Percentiles rank a stretch among this genome's conserved stretches.
These are phyloP conservation scores for Apamea anceps DNA, from an alignment of 2,888 invertebrate species.

Conservation along the genomic window DNA sequence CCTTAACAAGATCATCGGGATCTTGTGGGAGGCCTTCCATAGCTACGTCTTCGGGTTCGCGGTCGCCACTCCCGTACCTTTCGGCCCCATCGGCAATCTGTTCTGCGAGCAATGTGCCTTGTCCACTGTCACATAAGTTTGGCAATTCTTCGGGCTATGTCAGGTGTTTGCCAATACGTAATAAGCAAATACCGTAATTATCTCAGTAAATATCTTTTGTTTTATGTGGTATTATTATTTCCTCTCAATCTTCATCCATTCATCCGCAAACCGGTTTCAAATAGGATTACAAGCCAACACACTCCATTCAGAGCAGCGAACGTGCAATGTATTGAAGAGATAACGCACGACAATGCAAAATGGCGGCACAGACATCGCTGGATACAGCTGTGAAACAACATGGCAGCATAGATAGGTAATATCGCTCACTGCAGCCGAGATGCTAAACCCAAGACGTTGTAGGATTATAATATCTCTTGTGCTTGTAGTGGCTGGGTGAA, in stretches of 20 bases:
- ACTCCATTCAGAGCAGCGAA: background rate
- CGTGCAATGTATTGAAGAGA: conserved; percentile 20
- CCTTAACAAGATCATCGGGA: too few relatives aligned
- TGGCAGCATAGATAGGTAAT: background rate
- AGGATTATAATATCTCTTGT: conserved; percentile 37
- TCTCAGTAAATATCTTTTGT: background rate
- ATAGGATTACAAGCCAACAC: background rate
- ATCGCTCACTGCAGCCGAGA: conserved; percentile 6
- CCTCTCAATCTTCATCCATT: background rate
- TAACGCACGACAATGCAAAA: background rate
- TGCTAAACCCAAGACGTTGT: conserved; percentile 10
- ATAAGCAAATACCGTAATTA: too few relatives aligned
- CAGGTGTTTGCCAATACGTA: too few relatives aligned
- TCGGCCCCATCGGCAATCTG: too few relatives aligned
- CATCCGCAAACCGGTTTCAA: background rate
- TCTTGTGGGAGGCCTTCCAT: too few relatives aligned
- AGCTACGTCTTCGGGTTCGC: too few relatives aligned
- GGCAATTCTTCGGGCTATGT: too few relatives aligned
- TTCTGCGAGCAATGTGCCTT: too few relatives aligned
- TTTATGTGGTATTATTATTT: too few relatives aligned
- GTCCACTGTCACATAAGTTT: too few relatives aligned
- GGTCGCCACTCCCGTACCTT: too few relatives aligned
- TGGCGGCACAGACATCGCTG: conserved; percentile 11
- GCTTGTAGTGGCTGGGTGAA: background rate
- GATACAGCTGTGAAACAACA: background rate